Percentiles rank a stretch among this genome's conserved stretches.
phyloP scores from a whole-genome alignment of 2,797 vertebrate genomes.

The Anguilla pacifica region DNA sequence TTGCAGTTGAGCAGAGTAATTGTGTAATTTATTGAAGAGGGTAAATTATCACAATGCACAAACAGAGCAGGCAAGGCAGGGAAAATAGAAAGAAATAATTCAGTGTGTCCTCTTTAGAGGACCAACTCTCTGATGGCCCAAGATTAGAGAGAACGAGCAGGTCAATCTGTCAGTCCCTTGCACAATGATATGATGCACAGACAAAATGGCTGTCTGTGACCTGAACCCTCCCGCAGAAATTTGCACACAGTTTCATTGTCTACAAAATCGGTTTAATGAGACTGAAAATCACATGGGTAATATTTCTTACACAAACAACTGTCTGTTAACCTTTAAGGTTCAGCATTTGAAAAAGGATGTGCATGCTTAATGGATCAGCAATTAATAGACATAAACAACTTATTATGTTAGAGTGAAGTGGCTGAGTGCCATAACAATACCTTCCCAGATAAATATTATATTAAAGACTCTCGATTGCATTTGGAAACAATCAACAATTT shows the following conservation, averaged over 20 bases:
- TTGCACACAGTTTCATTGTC: not conserved
- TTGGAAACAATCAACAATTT: not conserved
- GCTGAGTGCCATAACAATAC: not conserved
- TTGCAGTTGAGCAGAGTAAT: not conserved
- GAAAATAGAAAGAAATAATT: not conserved
- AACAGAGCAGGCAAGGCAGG: not conserved
- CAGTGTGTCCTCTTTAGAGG: not conserved
- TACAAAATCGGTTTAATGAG: not conserved
- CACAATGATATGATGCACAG: too few relatives aligned
- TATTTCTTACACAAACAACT: not conserved
- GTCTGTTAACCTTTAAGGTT: not conserved
- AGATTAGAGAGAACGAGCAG: too few relatives aligned
- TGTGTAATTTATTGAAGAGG: not conserved
- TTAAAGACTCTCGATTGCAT: not conserved
- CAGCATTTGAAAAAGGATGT: not conserved
- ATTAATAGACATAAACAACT: not conserved
- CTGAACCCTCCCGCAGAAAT: not conserved
- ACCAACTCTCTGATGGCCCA: not conserved
- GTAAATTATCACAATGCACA: not conserved
- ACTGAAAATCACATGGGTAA: not conserved
- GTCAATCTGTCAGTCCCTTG: too few relatives aligned
- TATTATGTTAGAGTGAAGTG: not conserved
- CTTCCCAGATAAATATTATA: not conserved
- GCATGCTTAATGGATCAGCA: not conserved
- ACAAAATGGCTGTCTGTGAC: too few relatives aligned